Evolutionary conservation across 2,888 invertebrate species (phyloP).

Genomic region (Macrosiphum euphorbiae): DNA sequence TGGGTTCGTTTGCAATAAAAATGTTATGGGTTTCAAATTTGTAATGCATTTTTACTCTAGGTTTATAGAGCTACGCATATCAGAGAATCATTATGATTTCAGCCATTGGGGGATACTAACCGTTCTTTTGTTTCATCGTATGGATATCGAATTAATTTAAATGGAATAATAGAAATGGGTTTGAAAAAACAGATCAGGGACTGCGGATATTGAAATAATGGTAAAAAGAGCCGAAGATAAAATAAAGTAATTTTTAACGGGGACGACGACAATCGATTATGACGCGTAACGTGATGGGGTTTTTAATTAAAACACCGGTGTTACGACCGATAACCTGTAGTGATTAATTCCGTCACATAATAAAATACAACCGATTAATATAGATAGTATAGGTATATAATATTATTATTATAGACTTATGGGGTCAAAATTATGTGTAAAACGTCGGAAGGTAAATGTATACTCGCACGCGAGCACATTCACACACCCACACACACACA

Average conservation of each 20-base stretch:
- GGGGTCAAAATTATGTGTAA: background rate
- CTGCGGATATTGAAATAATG: background rate
- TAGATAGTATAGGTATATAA: background rate
- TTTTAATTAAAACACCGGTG: background rate
- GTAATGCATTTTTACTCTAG: background rate
- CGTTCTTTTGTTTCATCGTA: background rate
- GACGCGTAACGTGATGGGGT: background rate
- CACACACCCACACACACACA: background rate
- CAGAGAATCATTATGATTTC: too few species aligned
- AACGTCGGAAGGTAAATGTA: background rate
- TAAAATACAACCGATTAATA: background rate
- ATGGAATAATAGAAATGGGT: background rate
- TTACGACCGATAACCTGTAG: background rate
- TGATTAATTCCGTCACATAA: background rate
- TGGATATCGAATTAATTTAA: background rate
- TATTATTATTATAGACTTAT: background rate
- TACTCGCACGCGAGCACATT: background rate
- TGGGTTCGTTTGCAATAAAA: background rate
- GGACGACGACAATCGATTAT: background rate
- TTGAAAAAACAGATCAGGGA: background rate
- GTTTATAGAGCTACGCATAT: background rate
- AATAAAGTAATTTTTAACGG: background rate
- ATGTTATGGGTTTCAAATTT: background rate
- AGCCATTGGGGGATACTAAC: background rate
- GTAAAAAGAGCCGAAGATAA: background rate